A percentile compares a stretch with the other conserved stretches of the same genome.
These are phyloP conservation scores for Brachyptera putata DNA, from an alignment of 2,888 invertebrate species.

Conservation along the genomic window DNA sequence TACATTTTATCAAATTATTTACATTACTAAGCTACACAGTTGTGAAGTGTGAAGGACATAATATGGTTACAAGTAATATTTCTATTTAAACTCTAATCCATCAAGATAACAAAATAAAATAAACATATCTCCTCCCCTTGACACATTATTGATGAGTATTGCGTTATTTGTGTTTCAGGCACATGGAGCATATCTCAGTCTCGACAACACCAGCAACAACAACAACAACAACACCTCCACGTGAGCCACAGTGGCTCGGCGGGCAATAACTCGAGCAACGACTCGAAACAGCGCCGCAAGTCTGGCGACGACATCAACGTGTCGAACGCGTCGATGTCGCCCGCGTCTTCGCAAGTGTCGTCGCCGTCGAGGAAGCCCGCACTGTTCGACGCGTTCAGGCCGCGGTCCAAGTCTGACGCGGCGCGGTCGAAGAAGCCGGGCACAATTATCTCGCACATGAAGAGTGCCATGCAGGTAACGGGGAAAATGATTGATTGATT, in stretches of 20 bases:
- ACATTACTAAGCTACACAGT: background rate
- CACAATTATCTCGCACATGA: slow-evolving; percentile 80
- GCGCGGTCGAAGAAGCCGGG: slow-evolving; percentile 47
- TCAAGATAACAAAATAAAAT: no score
- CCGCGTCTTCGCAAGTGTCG: slow-evolving; percentile 21
- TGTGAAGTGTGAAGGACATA: background rate
- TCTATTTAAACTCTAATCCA: no score
- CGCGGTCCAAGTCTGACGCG: slow-evolving; percentile 72
- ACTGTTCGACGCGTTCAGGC: slow-evolving; percentile 75
- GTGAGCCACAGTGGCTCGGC: slow-evolving; percentile 22
- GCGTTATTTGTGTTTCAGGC: slow-evolving; percentile 27
- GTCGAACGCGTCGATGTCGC: slow-evolving; percentile 38
- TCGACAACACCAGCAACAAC: slow-evolving; percentile 27
- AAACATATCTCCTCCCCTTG: no score
- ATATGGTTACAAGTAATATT: no score
- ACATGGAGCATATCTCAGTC: slow-evolving; percentile 35
- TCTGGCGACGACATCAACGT: slow-evolving; percentile 43
- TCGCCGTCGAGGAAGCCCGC: slow-evolving; percentile 64
- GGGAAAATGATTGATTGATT: no score
- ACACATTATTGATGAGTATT: no score
- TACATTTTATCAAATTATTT: background rate
- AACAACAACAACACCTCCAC: slow-evolving; percentile 23
- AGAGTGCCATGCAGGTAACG: slow-evolving; percentile 75
- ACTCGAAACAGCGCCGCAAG: slow-evolving; percentile 40
- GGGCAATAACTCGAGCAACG: slow-evolving; percentile 11